Evolutionary conservation across 2,797 vertebrate species (phyloP).

Genomic region (Rhynchonycteris naso): DNA sequence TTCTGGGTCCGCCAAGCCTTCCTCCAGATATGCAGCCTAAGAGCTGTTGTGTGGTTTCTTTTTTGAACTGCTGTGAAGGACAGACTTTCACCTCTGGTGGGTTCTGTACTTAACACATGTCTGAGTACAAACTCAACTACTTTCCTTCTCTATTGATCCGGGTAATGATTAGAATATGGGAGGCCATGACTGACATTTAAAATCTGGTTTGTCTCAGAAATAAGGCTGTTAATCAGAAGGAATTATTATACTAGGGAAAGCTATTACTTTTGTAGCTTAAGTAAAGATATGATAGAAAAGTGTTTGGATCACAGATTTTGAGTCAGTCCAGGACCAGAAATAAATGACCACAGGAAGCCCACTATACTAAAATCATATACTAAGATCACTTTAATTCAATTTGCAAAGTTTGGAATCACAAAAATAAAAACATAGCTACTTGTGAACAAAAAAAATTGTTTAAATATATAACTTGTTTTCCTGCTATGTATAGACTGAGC

Average conservation of each 20-base stretch:
- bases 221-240: slow-evolving; percentile 63
- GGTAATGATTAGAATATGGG: slow-evolving; percentile 59
- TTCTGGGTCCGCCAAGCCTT: not conserved
- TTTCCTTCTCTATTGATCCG: slow-evolving; percentile 74
- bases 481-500: not conserved
- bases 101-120: slow-evolving; percentile 52
- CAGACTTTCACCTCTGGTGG: slow-evolving; percentile 3
- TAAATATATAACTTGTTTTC: not conserved
- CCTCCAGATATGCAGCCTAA: not conserved
- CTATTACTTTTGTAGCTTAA: slow-evolving; percentile 13
- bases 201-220: slow-evolving; percentile 51
- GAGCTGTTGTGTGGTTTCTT: not conserved
- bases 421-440: slow-evolving; percentile 9
- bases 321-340: not conserved
- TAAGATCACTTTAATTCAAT: not conserved
- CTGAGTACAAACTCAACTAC: slow-evolving; percentile 60
- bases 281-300: not conserved
- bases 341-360: not conserved
- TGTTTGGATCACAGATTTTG: not conserved
- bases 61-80: slow-evolving; percentile 57
- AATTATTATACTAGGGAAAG: slow-evolving; percentile 42
- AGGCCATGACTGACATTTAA: slow-evolving; percentile 60
- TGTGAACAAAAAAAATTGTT: not conserved
- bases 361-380: not conserved
- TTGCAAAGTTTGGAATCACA: slow-evolving; percentile 30